These are phyloP conservation scores for Galbula dea DNA, from an alignment of 2,113 vertebrate species.

Conservation along the genomic window DNA sequence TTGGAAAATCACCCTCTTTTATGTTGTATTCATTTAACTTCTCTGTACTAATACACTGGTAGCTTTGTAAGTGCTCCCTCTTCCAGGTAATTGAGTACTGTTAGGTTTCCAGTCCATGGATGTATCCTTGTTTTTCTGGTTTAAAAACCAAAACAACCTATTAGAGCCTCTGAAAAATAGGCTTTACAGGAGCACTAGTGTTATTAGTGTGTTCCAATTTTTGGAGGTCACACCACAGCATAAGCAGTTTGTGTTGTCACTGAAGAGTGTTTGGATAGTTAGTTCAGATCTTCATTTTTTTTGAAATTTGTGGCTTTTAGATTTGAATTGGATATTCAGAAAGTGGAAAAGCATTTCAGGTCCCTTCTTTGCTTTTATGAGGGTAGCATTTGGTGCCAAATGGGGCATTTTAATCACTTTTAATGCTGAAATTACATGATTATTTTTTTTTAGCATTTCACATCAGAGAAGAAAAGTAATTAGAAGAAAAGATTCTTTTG, in stretches of 20 bases:
- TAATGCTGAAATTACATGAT: not conserved
- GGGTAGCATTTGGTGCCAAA: slow-evolving; percentile 52
- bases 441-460: not conserved
- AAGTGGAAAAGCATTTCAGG: not conserved
- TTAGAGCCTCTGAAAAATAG: not conserved
- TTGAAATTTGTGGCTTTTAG: not conserved
- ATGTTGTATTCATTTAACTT: not conserved
- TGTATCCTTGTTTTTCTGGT: not conserved
- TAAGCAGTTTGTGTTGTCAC: not conserved
- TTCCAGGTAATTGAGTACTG: not conserved
- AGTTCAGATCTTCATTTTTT: not conserved
- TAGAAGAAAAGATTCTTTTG: slow-evolving; percentile 14
- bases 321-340: not conserved
- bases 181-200: not conserved
- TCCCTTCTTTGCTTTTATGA: slow-evolving; percentile 45
- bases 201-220: not conserved
- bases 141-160: not conserved
- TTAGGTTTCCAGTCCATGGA: not conserved
- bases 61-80: not conserved
- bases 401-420: slow-evolving; percentile 53
- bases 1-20: not conserved
- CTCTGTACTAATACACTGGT: not conserved
- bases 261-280: not conserved
- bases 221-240: not conserved
- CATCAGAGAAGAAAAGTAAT: slow-evolving; percentile 23